phyloP scores from a whole-genome alignment of 2,113 vertebrate species.

The Enhydra lutris region DNA sequence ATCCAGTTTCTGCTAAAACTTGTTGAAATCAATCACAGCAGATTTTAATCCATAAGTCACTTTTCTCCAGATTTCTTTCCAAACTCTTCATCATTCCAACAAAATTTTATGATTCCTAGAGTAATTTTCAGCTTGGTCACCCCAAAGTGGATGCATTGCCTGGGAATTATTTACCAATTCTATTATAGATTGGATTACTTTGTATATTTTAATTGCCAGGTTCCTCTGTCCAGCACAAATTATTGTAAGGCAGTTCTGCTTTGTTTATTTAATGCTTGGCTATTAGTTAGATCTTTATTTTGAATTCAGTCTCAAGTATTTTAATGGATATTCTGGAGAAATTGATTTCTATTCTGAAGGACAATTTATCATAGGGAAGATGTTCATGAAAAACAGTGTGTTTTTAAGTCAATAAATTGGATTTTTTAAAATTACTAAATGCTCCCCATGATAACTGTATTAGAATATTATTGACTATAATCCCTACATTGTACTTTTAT shows the following conservation, averaged over 20 bases:
- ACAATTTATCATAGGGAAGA: background rate
- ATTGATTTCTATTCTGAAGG: background rate
- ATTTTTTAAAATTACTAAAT: background rate
- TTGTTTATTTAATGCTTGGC: background rate
- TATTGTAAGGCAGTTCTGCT: background rate
- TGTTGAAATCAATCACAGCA: conserved; percentile 74
- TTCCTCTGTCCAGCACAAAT: background rate
- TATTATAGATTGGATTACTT: conserved; percentile 91
- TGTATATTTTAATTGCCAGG: background rate
- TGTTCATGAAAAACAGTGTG: background rate
- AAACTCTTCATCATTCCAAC: conserved; percentile 95
- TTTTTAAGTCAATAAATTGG: background rate
- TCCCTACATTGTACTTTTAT: background rate
- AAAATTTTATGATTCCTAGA: conserved; percentile 96
- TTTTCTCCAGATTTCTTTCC: conserved; percentile 94
- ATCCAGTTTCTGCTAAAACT: conserved; percentile 81
- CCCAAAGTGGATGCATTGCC: conserved; percentile 89
- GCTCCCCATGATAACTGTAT: background rate
- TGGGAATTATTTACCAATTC: conserved; percentile 92
- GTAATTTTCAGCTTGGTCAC: conserved; percentile 93
- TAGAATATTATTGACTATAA: background rate
- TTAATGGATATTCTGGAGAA: background rate
- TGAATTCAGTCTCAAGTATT: background rate
- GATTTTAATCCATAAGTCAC: conserved; percentile 91
- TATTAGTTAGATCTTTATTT: background rate